Evolutionary conservation across 2,797 vertebrate species (phyloP).

Genomic region (Lophius americanus): DNA sequence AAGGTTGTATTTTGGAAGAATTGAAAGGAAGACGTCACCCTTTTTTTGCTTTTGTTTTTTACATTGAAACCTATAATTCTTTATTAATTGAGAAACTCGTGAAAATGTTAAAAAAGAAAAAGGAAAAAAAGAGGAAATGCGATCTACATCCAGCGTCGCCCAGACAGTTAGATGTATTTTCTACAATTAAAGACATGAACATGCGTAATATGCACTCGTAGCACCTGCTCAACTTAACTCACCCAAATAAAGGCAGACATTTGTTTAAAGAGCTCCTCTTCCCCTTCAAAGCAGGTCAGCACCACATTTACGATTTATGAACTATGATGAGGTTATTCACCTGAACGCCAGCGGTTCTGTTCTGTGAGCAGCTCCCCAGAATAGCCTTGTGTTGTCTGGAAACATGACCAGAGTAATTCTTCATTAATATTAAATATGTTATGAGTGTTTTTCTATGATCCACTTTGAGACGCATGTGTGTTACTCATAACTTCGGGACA

Average conservation of each 20-base stretch:
- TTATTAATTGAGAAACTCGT: too few relatives aligned
- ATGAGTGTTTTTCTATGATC: conserved; percentile 24
- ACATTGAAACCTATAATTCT: too few relatives aligned
- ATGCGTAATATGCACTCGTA: too few relatives aligned
- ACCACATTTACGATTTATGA: conserved; percentile 17
- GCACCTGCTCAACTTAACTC: not conserved
- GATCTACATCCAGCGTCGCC: too few relatives aligned
- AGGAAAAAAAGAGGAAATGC: too few relatives aligned
- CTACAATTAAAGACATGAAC: too few relatives aligned
- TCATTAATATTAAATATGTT: conserved; percentile 11
- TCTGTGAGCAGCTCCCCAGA: conserved; percentile 6
- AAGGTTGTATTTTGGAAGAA: conserved; percentile 1
- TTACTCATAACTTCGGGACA: conserved; percentile 5
- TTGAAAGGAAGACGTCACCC: not conserved
- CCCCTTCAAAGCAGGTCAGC: conserved; percentile 13
- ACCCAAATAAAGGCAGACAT: not conserved
- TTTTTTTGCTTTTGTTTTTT: not conserved
- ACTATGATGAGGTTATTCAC: conserved; percentile 24
- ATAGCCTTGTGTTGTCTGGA: conserved; percentile 11
- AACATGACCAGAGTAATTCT: conserved; percentile 5
- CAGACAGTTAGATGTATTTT: too few relatives aligned
- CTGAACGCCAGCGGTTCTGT: not conserved
- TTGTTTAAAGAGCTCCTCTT: not conserved
- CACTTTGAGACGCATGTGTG: conserved; percentile 1
- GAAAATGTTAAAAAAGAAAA: too few relatives aligned